These are phyloP conservation scores for Epinotia demarniana DNA, from an alignment of 2,888 invertebrate genomes.

Conservation along the genomic window DNA sequence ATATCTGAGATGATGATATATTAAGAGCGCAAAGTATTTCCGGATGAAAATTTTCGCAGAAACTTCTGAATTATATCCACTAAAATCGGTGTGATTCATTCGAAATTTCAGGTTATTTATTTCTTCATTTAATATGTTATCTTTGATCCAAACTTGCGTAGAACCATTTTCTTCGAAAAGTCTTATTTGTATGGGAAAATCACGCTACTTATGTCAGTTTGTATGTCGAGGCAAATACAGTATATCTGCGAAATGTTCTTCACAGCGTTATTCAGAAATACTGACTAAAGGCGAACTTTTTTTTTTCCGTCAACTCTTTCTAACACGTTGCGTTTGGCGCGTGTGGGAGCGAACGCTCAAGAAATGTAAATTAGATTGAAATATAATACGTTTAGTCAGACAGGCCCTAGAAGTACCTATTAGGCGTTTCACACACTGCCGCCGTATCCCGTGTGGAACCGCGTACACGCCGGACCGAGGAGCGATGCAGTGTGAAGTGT, in stretches of 20 bases:
- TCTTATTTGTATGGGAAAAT: not conserved
- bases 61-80: conserved; percentile 13
- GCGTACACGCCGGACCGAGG: no score
- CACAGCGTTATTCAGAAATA: conserved; percentile 9
- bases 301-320: not conserved
- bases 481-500: no score
- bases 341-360: not conserved
- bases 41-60: conserved; percentile 17
- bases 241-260: conserved; percentile 19
- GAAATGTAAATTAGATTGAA: not conserved
- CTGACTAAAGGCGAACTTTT: not conserved
- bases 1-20: not conserved
- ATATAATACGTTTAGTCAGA: not conserved
- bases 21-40: conserved; percentile 30
- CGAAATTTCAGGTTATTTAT: conserved; percentile 25
- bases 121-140: conserved; percentile 30
- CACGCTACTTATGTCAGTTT: not conserved
- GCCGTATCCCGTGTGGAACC: no score
- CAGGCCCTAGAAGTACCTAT: conserved; percentile 8
- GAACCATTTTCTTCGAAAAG: not conserved
- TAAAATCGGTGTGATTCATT: conserved; percentile 28
- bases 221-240: not conserved
- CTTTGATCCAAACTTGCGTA: conserved; percentile 20
- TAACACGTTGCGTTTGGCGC: not conserved
- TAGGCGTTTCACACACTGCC: no score